A percentile compares a stretch with the other conserved stretches of the same genome.
Conservation (phyloP, 2,888 invertebrate genomes). For the Lumbricus terrestris region DNA sequence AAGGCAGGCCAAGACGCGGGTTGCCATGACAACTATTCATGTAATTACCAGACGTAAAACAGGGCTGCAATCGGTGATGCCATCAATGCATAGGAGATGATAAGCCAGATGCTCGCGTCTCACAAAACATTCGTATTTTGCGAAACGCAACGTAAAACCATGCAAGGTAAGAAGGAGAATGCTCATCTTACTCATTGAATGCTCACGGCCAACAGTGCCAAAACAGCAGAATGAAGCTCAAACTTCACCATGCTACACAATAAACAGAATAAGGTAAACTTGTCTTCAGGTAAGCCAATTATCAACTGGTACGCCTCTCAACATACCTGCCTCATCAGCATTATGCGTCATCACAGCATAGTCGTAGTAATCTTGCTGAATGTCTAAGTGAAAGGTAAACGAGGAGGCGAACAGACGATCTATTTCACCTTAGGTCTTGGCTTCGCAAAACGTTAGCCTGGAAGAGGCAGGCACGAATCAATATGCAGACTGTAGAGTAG, state of each 20-base stretch:
- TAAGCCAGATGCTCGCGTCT: background rate
- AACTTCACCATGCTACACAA: background rate
- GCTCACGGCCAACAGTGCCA: background rate
- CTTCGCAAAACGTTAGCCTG: background rate
- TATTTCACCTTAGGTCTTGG: background rate
- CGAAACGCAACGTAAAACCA: too few relatives aligned
- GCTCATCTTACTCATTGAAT: background rate
- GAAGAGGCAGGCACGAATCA: background rate
- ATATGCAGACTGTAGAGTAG: too few relatives aligned
- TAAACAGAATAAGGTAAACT: background rate
- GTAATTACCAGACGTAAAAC: background rate
- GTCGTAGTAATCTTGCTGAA: background rate
- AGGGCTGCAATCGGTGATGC: background rate
- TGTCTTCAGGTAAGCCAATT: background rate
- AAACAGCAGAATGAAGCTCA: background rate
- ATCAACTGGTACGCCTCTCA: too few relatives aligned
- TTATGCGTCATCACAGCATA: background rate
- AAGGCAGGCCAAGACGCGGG: background rate
- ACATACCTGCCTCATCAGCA: background rate
- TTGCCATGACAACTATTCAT: background rate
- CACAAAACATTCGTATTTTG: background rate
- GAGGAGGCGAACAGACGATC: background rate
- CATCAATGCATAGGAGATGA: background rate
- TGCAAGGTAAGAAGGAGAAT: too few relatives aligned
- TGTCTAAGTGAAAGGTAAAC: background rate